phyloP scores from a whole-genome alignment of 2,113 vertebrate genomes.

The Cyanistes caeruleus region DNA sequence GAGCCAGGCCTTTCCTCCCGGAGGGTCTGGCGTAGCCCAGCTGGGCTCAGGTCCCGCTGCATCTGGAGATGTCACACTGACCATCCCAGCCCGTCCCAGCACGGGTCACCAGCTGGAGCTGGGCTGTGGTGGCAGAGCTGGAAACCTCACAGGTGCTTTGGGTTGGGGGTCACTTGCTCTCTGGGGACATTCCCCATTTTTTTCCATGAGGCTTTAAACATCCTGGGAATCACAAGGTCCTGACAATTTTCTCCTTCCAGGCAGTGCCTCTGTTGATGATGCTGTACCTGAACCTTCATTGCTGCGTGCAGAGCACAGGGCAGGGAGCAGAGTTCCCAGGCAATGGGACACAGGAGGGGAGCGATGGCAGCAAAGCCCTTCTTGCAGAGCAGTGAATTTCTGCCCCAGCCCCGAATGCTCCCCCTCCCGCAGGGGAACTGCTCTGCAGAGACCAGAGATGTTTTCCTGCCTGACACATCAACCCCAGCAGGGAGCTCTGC shows the following conservation, averaged over 20 bases:
- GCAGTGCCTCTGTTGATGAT: neutral
- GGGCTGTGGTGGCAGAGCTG: neutral
- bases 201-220: neutral
- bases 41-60: fast-evolving
- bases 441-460: neutral
- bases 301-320: fast-evolving
- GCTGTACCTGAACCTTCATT: neutral
- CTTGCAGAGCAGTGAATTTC: fast-evolving
- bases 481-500: neutral
- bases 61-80: fast-evolving
- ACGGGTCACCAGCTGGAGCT: neutral
- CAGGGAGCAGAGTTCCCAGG: fast-evolving
- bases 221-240: fast-evolving
- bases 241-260: neutral
- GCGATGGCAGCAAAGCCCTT: fast-evolving
- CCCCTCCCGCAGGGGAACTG: neutral
- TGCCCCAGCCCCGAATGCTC: fast-evolving
- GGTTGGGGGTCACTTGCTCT: neutral
- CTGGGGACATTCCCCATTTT: fast-evolving
- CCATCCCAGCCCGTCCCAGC: neutral
- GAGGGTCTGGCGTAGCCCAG: fast-evolving
- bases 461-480: neutral
- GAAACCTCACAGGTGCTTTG: fast-evolving
- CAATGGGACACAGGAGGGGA: fast-evolving
- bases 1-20: neutral